These are phyloP conservation scores for Varecia variegata DNA, from an alignment of 2,797 vertebrate genomes.

Conservation along the genomic window DNA sequence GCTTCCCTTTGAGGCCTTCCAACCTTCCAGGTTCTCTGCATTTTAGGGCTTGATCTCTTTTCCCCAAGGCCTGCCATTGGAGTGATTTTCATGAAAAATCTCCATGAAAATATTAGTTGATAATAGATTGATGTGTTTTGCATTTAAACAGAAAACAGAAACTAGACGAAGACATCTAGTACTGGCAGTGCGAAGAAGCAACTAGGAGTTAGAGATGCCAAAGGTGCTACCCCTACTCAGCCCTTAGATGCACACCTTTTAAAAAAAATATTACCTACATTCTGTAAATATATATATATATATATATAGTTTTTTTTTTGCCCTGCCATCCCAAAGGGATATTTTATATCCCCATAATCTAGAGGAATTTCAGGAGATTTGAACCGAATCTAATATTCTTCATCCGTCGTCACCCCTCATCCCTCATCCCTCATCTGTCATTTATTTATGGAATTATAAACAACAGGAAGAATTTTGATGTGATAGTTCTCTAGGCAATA, in stretches of 20 bases:
- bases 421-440: background rate
- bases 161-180: background rate
- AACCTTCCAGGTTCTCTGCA: background rate
- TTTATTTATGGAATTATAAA: background rate
- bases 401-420: background rate
- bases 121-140: background rate
- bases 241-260: background rate
- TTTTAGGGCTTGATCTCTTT: background rate
- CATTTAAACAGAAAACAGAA: slow-evolving; percentile 8
- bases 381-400: background rate
- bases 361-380: background rate
- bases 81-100: background rate
- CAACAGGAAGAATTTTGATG: background rate
- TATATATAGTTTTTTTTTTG: no score
- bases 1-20: background rate
- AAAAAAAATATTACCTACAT: background rate
- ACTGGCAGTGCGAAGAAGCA: background rate
- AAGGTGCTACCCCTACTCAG: background rate
- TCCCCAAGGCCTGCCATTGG: background rate
- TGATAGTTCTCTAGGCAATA: background rate
- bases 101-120: background rate
- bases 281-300: background rate
- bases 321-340: background rate
- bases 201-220: background rate
- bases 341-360: background rate